Conservation (phyloP, 2,797 vertebrate species). For the Miichthys miiuy region DNA sequence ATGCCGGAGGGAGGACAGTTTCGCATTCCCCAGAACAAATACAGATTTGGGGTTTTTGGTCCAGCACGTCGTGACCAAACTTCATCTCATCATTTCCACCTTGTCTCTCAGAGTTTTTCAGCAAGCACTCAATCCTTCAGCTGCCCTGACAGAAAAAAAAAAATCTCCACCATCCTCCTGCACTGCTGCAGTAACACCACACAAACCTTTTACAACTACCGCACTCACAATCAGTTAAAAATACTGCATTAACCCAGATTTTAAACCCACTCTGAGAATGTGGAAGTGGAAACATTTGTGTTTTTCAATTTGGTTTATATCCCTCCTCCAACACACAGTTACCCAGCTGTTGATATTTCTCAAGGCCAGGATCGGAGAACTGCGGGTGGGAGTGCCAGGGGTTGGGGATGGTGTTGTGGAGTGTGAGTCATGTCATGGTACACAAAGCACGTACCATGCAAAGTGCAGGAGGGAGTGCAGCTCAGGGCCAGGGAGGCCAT, state of each 20-base stretch:
- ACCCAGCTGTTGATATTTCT: constrained; percentile 71
- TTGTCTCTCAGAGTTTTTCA: constrained; percentile 63
- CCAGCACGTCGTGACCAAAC: constrained; percentile 70
- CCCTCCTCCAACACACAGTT: constrained; percentile 37
- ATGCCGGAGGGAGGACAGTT: constrained; percentile 81
- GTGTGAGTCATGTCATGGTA: constrained; percentile 82
- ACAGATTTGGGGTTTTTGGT: constrained; percentile 72
- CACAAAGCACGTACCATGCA: constrained; percentile 88
- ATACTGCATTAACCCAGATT: constrained; percentile 55
- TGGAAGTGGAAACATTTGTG: constrained; percentile 45
- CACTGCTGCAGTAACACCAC: constrained; percentile 69
- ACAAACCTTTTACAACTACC: constrained; percentile 66
- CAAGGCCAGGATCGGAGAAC: constrained; percentile 64
- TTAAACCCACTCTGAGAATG: constrained; percentile 27
- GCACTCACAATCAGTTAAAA: constrained; percentile 37
- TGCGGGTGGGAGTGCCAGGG: constrained; percentile 66
- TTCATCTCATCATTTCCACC: constrained; percentile 72
- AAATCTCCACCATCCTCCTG: constrained; percentile 35
- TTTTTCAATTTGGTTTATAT: constrained; percentile 48
- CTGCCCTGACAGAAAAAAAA: constrained; percentile 38
- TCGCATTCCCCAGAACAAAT: constrained; percentile 79
- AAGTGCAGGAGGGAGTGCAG: constrained; percentile 85
- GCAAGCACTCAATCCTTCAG: constrained; percentile 62
- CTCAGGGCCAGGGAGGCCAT: constrained; percentile 87
- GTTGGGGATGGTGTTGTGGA: constrained; percentile 63